Conservation (phyloP, 2,888 invertebrate species). For the Ryuthela nishihirai region DNA sequence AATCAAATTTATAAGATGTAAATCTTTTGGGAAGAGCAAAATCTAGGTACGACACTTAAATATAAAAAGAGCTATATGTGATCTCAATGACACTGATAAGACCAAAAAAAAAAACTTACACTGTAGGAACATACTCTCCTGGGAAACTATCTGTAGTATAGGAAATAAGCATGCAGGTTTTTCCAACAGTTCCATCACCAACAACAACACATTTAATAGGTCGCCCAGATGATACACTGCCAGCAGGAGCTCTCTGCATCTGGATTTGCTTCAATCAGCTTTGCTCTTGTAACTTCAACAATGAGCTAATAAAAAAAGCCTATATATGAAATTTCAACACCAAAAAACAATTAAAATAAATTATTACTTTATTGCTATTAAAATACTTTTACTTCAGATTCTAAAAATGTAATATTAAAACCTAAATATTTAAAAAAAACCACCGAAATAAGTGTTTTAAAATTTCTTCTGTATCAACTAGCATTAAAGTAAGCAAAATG, state of each 20-base stretch:
- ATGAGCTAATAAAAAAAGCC: too few relatives aligned
- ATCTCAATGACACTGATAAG: neutral
- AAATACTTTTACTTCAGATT: too few relatives aligned
- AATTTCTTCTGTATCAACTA: too few relatives aligned
- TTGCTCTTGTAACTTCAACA: too few relatives aligned
- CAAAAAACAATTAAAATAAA: too few relatives aligned
- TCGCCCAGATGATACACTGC: conserved; percentile 46
- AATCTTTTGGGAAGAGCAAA: neutral
- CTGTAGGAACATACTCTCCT: conserved; percentile 59
- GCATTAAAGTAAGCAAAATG: too few relatives aligned
- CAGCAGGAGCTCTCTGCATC: conserved; percentile 39
- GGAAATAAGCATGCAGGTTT: conserved; percentile 61
- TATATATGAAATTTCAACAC: too few relatives aligned
- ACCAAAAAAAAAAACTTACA: conserved; percentile 24
- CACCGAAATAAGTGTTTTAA: too few relatives aligned
- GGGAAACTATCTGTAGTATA: conserved; percentile 60
- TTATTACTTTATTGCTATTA: too few relatives aligned
- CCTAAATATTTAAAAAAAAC: too few relatives aligned
- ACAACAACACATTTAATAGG: conserved; percentile 61
- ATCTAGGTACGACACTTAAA: neutral
- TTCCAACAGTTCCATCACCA: conserved; percentile 60
- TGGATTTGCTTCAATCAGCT: too few relatives aligned
- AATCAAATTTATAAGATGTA: neutral
- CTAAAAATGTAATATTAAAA: too few relatives aligned
- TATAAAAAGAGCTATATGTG: neutral